Evolutionary conservation across 2,113 vertebrate species (phyloP), one percentile per base, ranked within the genome.

Genomic region (Channa maculata): DNA sequence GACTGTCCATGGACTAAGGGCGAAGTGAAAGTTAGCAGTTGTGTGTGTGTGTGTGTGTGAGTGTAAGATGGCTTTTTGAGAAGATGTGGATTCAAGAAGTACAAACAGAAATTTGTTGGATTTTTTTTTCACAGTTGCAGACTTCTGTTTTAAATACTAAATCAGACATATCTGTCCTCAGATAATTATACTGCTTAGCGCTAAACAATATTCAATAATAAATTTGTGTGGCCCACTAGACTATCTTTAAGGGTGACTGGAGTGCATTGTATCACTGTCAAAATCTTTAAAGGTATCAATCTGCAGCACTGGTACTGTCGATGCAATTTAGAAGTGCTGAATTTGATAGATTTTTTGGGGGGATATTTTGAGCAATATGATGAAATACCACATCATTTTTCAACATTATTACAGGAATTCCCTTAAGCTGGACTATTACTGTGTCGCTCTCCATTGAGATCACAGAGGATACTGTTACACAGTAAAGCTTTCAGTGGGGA

Each of bases 141-240:
- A 75, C 65, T 66, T 63, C 13, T 41, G 24, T 84, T 24, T 24
- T 24, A 24, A 24, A 24, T 24, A 24, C 24, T 24, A 24, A 24
- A 82, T 83, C 68, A 78, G 71, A 65, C 70, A 75, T 79, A 84
- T 64, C 65, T 77, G 65, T 69, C 75, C 55, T 62, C 41, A 49
- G 75, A 74, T 89, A 86, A 91, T 89, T 86, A 83, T 82, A n/a
- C 82, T 78, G 67, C 8, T 34, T 75, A 84, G 83, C 49, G 79
- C 8, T 34, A 74, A 84, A 81, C 49, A 77, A 91, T 88, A 74
- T 84, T 71, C 82, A 81, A 79, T 85, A 81, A 52, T 49, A 58
- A 84, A 71, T 76, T 90, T 55, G 54, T 86, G 63, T 24, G 11
- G 75, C 60, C 49, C 50, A 8, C 59, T 59, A 39, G 46, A 78